These are phyloP conservation scores for Philopedon plagiatum DNA, from an alignment of 2,888 invertebrate species.

Conservation along the genomic window DNA sequence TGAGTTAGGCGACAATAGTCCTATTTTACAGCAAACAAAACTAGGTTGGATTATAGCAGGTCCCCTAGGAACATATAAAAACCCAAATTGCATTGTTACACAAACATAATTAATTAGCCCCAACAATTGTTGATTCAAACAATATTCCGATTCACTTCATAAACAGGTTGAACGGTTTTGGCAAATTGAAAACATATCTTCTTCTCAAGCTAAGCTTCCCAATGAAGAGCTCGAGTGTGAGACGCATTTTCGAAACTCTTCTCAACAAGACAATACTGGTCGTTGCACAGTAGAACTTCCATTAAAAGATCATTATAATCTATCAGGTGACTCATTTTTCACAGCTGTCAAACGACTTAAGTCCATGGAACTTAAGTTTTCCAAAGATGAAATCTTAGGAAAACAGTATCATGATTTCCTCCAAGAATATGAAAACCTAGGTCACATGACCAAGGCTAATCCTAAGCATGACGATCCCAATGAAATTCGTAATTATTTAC, in stretches of 20 bases:
- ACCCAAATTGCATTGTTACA: background rate
- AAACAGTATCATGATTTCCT: conserved; percentile 12
- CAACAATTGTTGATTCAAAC: background rate
- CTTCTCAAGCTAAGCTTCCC: background rate
- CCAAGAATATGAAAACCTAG: conserved; percentile 23
- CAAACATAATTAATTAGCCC: background rate
- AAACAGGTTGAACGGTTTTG: conserved; percentile 23
- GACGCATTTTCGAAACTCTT: conserved; percentile 9
- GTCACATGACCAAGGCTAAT: conserved; percentile 26
- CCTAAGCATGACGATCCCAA: background rate
- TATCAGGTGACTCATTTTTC: conserved; percentile 21
- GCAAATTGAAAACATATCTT: conserved; percentile 19
- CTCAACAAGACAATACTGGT: background rate
- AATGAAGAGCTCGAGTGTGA: conserved; percentile 30
- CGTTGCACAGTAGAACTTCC: conserved; percentile 27
- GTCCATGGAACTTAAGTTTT: conserved; percentile 3
- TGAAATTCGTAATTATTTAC: conserved; percentile 51
- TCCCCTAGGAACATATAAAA: background rate
- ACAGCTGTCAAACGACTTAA: conserved; percentile 21
- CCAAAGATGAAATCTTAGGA: background rate
- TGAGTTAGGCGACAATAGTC: background rate
- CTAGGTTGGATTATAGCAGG: conserved; percentile 18
- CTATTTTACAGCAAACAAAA: conserved; percentile 4
- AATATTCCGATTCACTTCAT: background rate
- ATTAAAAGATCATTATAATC: background rate